Conservation (phyloP, 2,888 invertebrate genomes). For the Ochlodes sylvanus region DNA sequence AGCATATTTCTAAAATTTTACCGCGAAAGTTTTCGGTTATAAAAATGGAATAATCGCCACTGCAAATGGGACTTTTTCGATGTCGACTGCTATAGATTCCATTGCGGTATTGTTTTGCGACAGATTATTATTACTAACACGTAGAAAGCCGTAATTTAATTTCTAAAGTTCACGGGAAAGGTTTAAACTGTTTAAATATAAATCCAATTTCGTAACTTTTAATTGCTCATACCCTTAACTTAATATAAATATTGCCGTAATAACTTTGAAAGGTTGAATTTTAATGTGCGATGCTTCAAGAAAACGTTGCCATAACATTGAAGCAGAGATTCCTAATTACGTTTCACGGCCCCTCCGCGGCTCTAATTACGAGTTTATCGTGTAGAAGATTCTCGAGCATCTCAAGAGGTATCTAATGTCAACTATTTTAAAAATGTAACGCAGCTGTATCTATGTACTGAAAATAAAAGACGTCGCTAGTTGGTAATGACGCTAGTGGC, state of each 20-base stretch:
- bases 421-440: no score
- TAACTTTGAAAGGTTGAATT: background rate
- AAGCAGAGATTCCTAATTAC: background rate
- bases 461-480: no score
- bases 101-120: no score
- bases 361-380: background rate
- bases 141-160: background rate
- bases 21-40: background rate
- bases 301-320: background rate
- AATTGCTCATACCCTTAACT: background rate
- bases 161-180: background rate
- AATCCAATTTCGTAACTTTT: background rate
- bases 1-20: background rate
- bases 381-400: background rate
- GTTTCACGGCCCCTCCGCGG: background rate
- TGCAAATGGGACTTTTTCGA: no score
- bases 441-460: no score
- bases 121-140: no score
- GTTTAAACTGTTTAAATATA: constrained; percentile 1
- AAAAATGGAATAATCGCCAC: background rate
- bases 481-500: no score
- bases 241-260: background rate
- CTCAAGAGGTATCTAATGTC: no score
- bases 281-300: background rate
- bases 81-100: no score